Percentiles rank a stretch among this genome's conserved stretches.
phyloP scores from a whole-genome alignment of 2,113 vertebrate species.

The Oryctolagus cuniculus region mOryCun1.1 NC_091445.1:59130001-59130500 shows the following conservation, averaged over 20 bases:
- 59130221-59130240: background rate
- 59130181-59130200: background rate
- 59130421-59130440: background rate
- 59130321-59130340: background rate
- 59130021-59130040: background rate
- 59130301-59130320: background rate
- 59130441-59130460: constrained; percentile 1
- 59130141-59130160: background rate
- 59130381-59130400: background rate
- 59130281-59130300: background rate
- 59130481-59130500: background rate
- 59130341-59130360: background rate
- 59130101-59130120: background rate
- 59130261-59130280: background rate
- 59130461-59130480: background rate
- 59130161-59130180: background rate
- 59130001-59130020: background rate
- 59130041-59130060: background rate
- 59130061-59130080: background rate
- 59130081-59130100: background rate
- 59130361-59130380: background rate
- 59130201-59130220: background rate
- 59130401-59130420: background rate
- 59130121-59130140: background rate
- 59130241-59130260: constrained; percentile 15